These are phyloP conservation scores for Alentia gelatinosa DNA, from an alignment of 2,888 invertebrate species.

Conservation along the genomic window DNA sequence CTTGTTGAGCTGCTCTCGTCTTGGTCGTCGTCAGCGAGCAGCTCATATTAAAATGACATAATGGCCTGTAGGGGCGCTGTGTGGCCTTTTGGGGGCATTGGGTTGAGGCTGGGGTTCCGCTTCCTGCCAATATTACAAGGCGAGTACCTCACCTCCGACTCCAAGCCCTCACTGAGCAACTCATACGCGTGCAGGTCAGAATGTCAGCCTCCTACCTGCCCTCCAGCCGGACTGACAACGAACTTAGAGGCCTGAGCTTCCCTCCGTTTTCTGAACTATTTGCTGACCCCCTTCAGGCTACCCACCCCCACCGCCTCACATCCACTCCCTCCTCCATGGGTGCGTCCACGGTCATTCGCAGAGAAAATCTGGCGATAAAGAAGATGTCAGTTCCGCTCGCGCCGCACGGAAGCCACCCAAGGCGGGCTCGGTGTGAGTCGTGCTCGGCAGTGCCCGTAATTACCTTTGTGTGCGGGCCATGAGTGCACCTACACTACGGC, in stretches of 20 bases:
- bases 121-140: neutral
- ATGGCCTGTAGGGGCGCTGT: neutral
- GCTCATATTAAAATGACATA: conserved; percentile 22
- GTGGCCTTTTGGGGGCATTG: neutral
- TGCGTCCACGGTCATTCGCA: neutral
- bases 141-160: neutral
- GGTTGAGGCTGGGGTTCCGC: neutral
- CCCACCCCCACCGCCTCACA: neutral
- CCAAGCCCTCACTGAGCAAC: neutral
- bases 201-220: conserved; percentile 16
- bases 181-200: neutral
- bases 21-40: neutral
- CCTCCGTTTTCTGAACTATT: too few relatives aligned
- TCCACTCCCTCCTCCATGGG: neutral
- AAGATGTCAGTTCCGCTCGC: conserved; percentile 32
- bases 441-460: neutral
- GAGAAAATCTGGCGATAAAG: conserved; percentile 27
- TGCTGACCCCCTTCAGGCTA: neutral
- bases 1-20: neutral
- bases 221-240: neutral
- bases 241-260: neutral
- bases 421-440: neutral
- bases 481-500: neutral
- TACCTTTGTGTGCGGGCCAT: conserved; percentile 7
- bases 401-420: neutral